Base-by-base conservation (phyloP, 2,888 invertebrate species). In the Drosophila nr. medialis region DNA sequence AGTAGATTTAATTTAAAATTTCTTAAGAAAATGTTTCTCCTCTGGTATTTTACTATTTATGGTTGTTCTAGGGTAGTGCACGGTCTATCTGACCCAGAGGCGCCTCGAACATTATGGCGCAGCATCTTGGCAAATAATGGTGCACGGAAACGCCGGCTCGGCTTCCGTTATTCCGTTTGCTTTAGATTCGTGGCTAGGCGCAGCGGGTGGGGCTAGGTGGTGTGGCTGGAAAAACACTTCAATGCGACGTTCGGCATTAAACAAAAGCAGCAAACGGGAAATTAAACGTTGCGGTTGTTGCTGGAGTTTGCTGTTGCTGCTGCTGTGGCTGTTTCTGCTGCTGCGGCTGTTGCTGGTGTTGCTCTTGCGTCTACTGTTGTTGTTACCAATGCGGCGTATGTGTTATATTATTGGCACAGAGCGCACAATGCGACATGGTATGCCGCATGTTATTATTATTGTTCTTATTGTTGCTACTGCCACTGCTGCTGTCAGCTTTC, bases 331-430 rank as follows among this genome's bases (percentile, higher is more conserved):
- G 53, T 0, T 10, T n/a, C 0, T 2, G n/a, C 10, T 59, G 45
- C 18, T 34, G 75, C 24, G 65, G 77, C 54, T n/a, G 5, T 13
- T 40, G 59, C 29, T 11, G 51, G 2, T 10, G 27, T 11, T 38
- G 55, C 10, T 34, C 36, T 6, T 18, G 51, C 27, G 32, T 48
- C 36, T 15, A 15, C 36, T 36, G 4, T 13, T 63, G 51, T 27
- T 30, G 64, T 27, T 67, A 81, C 59, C 85, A 56, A 80, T 75
- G 90, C 65, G 90, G 82, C 89, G 85, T 82, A 86, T 86, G 85
- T 85, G 89, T 75, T 72, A 89, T 89, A 82, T 68, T 83, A 83
- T 89, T 89, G 85, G 89, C 75, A 80, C 72, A 72, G 64, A 76
- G 64, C 55, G n/a, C 54, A 77, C 61, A 80, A 59, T 77, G 80